phyloP scores from a whole-genome alignment of 2,797 vertebrate species.

The Danio choprae region DNA sequence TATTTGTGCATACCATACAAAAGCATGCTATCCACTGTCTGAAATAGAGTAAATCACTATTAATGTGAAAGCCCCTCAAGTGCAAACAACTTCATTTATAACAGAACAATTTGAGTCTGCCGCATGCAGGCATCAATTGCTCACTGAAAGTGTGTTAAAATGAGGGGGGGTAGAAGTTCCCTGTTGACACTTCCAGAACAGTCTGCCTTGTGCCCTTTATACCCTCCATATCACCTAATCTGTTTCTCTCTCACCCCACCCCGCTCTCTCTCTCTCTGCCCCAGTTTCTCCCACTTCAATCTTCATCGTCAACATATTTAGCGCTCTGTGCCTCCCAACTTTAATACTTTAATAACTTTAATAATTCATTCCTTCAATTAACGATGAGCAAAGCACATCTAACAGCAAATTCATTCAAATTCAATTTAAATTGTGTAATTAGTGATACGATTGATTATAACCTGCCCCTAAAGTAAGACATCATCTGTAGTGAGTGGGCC shows the following conservation, averaged over 20 bases:
- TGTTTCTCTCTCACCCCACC: conserved; percentile 6
- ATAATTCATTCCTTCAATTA: conserved; percentile 24
- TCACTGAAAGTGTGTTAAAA: conserved; percentile 23
- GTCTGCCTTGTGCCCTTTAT: background rate
- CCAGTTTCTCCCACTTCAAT: conserved; percentile 18
- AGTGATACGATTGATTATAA: too few relatives aligned
- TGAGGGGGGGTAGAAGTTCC: background rate
- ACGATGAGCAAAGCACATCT: background rate
- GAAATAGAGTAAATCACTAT: background rate
- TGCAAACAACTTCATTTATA: background rate
- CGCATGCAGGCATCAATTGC: background rate
- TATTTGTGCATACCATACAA: too few relatives aligned
- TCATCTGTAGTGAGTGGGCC: too few relatives aligned
- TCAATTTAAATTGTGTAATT: too few relatives aligned
- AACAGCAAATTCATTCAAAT: too few relatives aligned
- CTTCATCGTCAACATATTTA: conserved; percentile 22
- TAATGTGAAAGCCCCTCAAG: background rate
- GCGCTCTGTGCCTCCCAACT: conserved; percentile 5
- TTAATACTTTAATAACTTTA: too few relatives aligned
- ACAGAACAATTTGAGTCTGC: background rate
- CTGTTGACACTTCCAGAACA: conserved; percentile 9
- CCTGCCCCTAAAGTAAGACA: too few relatives aligned
- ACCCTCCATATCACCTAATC: background rate
- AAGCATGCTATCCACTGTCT: too few relatives aligned
- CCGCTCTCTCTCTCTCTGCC: conserved; percentile 1